Base-by-base conservation (phyloP, 2,113 vertebrate species). In the Cathartes aura region DNA sequence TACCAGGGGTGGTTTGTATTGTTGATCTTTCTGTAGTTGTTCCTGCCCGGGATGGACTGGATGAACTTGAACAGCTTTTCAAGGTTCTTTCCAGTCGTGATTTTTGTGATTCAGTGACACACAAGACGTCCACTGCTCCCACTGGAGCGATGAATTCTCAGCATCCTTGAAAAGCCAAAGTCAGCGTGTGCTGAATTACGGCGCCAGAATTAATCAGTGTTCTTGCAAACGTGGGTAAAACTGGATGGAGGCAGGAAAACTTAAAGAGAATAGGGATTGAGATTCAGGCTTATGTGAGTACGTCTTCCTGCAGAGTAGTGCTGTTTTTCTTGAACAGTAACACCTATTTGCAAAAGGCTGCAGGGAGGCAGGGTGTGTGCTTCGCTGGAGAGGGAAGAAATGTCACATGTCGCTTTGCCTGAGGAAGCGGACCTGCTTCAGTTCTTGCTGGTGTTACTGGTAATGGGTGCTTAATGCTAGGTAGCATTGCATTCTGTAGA, bases 21-120 rank as follows among this genome's bases (percentile, higher is more conserved):
- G 8, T 19, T 93, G 62, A 70, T 78, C 86, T 94, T 81, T 32
- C 20, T 88, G 48, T 43, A 59, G 87, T 1, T 78, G 55, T 67
- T 81, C 20, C 60, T 87, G 42, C 17, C 38, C 32, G 55, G 38
- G 23, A 30, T 82, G n/a, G 22, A 47, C 59, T 92, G 72, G 26
- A 29, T 96, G 89, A 91, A 87, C 55, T 55, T 67, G 29, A 72
- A 38, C 13, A 18, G 53, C 50, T 93, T 89, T 63, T 71, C 42
- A 67, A 74, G 75, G 56, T 91, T 95, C 60, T 87, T 87, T 52
- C 21, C 52, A 67, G 52, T 67, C 0, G 0, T 81, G 60, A 55
- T 91, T 91, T 87, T 91, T 83, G 24, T 89, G 94, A 52, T 84
- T 71, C 81, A 71, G 50, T 81, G 55, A 42, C 55, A 82, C 38